Evolutionary conservation across 2,797 vertebrate genomes (phyloP), one percentile per base, ranked within the genome.

Genomic region (Tenualosa ilisha): DNA sequence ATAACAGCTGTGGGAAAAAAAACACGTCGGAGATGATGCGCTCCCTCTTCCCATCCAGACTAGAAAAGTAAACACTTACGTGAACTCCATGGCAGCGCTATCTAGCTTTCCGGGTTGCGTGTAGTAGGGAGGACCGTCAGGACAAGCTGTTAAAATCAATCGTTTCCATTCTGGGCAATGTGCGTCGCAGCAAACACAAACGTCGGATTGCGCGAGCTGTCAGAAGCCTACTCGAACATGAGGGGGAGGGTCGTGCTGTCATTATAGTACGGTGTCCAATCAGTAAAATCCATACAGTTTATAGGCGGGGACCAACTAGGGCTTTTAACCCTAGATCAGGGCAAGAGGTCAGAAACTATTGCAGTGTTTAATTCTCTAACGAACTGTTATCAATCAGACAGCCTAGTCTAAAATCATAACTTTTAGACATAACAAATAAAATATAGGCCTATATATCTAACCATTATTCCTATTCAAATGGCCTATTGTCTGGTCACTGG

Each of bases 61-160:
- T 2, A 22, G 22, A 79, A 79, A 79, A 79, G 50, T 81, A 84
- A 86, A 83, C 81, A 86, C 87, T 88, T 82, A 88, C 87, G 26
- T 24, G 79, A 63, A 46, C 85, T 86, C 87, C 87, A 88, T 88
- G 50, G 26, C 83, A 81, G 85, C 83, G 22, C 53, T 86, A 6
- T 75, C 37, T 79, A 79, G 72, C 37, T 43, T 46, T 79, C 72
- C 40, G 17, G 59, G 40, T 79, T 43, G 72, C 37, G 72, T 79
- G 37, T 46, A 7, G 40, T 22, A 46, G 15, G 72, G 17, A 79
- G 37, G 40, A 79, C 72, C 40, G 72, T 79, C 37, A 79, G 40
- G 20, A 79, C 37, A 79, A 79, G 40, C 72, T 79, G 72, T 46
- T 79, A 79, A 79, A 79, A 79, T 79, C 37, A 79, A 43, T 79